phyloP scores from a whole-genome alignment of 1,140 invertebrate genomes.

The Agrilus planipennis region DNA sequence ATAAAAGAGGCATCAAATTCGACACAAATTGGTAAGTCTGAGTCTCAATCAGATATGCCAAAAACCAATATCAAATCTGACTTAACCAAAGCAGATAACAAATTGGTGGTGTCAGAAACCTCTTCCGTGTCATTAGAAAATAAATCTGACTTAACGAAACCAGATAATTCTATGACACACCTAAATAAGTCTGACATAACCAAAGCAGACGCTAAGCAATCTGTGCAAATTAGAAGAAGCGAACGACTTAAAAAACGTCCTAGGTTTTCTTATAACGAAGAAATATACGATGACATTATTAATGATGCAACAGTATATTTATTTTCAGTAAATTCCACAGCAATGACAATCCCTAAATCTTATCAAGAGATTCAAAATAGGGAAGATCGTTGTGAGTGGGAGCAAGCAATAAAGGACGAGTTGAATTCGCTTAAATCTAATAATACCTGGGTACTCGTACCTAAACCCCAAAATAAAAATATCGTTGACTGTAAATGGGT shows the following conservation, averaged over 20 bases:
- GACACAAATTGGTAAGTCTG: no score
- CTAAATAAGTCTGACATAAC: constrained; percentile 3
- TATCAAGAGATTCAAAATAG: constrained; percentile 3
- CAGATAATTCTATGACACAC: neutral
- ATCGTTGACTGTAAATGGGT: no score
- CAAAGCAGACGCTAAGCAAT: neutral
- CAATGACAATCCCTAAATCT: constrained; percentile 2
- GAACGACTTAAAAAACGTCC: constrained; percentile 6
- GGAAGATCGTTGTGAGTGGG: neutral
- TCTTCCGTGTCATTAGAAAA: neutral
- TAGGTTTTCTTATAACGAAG: neutral
- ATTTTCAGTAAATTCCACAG: neutral
- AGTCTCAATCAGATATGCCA: no score
- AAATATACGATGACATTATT: neutral
- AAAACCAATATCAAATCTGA: no score
- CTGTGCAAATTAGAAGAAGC: constrained; percentile 9
- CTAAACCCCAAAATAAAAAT: constrained; percentile 6
- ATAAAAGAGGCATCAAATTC: no score
- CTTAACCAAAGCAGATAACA: no score
- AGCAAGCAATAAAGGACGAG: constrained; percentile 4
- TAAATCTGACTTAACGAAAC: neutral
- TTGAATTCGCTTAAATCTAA: constrained; percentile 4
- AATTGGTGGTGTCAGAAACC: neutral
- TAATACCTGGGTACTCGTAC: constrained; percentile 6
- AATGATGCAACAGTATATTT: neutral